Evolutionary conservation across 2,888 invertebrate genomes (phyloP).

Genomic region (Eumacrocentrus americanus): DNA sequence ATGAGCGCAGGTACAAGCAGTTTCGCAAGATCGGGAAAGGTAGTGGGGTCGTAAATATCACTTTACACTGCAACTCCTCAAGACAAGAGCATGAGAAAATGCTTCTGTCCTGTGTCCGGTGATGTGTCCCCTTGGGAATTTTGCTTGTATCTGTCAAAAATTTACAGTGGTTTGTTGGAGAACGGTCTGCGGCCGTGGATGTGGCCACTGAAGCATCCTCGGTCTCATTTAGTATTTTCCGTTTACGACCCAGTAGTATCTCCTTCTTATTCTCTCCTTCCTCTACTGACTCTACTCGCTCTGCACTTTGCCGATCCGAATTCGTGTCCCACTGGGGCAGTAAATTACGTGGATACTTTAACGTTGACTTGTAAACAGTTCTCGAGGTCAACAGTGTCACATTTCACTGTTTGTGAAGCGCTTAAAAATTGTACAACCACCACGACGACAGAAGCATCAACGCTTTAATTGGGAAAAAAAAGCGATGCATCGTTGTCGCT

Average conservation of each 20-base stretch:
- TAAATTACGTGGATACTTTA: conserved; percentile 9
- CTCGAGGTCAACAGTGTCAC: conserved; percentile 24
- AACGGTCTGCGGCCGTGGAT: conserved; percentile 45
- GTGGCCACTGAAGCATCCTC: conserved; percentile 42
- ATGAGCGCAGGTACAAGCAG: conserved; percentile 30
- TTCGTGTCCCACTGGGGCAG: conserved; percentile 9
- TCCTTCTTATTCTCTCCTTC: conserved; percentile 7
- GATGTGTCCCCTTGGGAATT: neutral
- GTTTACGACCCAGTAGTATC: conserved; percentile 28
- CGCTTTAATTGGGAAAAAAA: too few relatives aligned
- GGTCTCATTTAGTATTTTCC: conserved; percentile 23
- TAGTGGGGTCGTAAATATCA: conserved; percentile 25
- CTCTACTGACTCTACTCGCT: neutral
- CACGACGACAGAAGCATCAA: too few relatives aligned
- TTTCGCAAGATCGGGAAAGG: conserved; percentile 21
- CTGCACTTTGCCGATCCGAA: conserved; percentile 35
- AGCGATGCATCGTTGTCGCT: too few relatives aligned
- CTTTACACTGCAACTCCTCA: conserved; percentile 4
- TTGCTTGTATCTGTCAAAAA: conserved; percentile 34
- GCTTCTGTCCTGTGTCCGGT: neutral
- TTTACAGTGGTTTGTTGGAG: conserved; percentile 48
- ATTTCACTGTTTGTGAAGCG: conserved; percentile 14
- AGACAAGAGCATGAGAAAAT: conserved; percentile 1
- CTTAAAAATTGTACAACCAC: neutral
- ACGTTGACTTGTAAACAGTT: conserved; percentile 18